A percentile compares a stretch with the other conserved stretches of the same genome.
Evolutionary conservation across 30 jellyfish, hydroid and myxozoan species (phyloP).

Genomic region (Nemopilema nomurai): DNA sequence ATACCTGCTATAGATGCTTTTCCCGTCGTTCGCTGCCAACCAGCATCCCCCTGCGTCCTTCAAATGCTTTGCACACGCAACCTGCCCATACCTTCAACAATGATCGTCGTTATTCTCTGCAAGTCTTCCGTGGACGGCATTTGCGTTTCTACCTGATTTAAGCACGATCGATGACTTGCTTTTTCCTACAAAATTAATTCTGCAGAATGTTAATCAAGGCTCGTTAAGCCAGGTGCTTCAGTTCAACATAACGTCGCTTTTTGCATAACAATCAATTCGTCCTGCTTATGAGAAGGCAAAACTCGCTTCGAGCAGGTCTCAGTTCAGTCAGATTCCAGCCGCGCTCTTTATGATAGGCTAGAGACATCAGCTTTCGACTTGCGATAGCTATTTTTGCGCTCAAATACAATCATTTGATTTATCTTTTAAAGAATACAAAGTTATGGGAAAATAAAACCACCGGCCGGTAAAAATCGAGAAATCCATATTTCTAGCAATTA

Average conservation of each 20-base stretch:
- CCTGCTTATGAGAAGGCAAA: not conserved
- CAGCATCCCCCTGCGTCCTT: not conserved
- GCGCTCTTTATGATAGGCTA: not conserved
- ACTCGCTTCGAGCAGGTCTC: not conserved
- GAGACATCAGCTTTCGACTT: too few relatives aligned
- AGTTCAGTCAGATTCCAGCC: not conserved
- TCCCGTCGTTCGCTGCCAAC: not conserved
- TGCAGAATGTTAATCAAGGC: conserved; percentile 6
- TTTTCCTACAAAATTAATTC: conserved; percentile 1
- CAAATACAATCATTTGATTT: too few relatives aligned
- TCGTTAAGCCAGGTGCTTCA: conserved; percentile 15
- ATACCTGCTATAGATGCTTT: not conserved
- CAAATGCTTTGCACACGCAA: not conserved
- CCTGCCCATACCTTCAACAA: not conserved
- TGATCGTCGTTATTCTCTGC: not conserved
- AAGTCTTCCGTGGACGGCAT: too few relatives aligned
- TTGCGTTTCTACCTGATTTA: not conserved
- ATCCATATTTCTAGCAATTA: too few relatives aligned
- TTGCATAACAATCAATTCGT: conserved; percentile 8
- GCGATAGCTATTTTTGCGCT: too few relatives aligned
- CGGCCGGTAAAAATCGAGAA: too few relatives aligned
- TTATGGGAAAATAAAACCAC: too few relatives aligned
- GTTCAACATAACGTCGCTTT: not conserved
- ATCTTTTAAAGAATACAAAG: too few relatives aligned
- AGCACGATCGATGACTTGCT: conserved; percentile 1